Percentiles rank a stretch among this genome's conserved stretches.
Evolutionary conservation across 2,888 invertebrate species (phyloP).

Genomic region (Himalopsyche anomala): DNA sequence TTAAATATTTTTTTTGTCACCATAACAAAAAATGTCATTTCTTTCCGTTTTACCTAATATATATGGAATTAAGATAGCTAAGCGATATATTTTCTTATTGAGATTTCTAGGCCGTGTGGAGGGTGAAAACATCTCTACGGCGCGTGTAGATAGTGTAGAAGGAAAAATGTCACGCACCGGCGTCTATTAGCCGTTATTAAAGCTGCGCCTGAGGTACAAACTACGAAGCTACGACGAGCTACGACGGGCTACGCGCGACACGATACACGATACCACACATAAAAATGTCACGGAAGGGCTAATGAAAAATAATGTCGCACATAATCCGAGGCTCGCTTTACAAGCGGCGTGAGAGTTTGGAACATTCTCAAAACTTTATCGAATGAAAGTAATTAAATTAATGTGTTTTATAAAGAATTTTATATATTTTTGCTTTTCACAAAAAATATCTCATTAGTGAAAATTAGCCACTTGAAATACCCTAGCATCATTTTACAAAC

Average conservation of each 20-base stretch:
- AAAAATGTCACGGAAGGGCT: slow-evolving; percentile 22
- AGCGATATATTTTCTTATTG: not conserved
- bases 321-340: slow-evolving; percentile 6
- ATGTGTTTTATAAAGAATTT: no score
- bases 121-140: not conserved
- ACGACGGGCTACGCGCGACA: not conserved
- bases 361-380: not conserved
- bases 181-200: slow-evolving; percentile 38
- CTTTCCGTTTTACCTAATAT: no score
- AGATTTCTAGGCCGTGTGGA: not conserved
- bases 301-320: slow-evolving; percentile 40
- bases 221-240: not conserved
- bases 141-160: not conserved
- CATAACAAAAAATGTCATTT: no score
- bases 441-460: no score
- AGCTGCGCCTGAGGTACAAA: not conserved
- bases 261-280: slow-evolving; percentile 9
- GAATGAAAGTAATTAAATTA: no score
- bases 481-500: no score
- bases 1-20: no score
- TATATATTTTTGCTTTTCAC: no score
- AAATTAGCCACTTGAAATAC: no score
- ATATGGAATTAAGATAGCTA: not conserved
- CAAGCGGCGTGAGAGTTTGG: not conserved
- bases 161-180: slow-evolving; percentile 1